Evolutionary conservation across 2,888 invertebrate genomes (phyloP).

Genomic region (Gymnosoma rotundatum): DNA sequence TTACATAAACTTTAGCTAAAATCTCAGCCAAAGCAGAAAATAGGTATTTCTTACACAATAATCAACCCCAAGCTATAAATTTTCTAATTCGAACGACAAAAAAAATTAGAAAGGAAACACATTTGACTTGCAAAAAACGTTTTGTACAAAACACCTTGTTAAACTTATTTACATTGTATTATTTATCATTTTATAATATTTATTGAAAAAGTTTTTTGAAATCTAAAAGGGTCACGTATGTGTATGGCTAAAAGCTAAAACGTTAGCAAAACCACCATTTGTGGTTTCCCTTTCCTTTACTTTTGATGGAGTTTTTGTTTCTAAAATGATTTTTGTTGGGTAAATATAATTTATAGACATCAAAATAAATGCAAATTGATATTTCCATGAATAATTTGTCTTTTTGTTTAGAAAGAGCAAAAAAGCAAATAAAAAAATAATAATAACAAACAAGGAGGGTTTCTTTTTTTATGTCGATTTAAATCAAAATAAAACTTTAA

Average conservation of each 20-base stretch:
- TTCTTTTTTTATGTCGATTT: slow-evolving; percentile 11
- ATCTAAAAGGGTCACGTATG: slow-evolving; percentile 3
- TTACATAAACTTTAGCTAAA: neutral
- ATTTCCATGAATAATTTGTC: slow-evolving; percentile 65
- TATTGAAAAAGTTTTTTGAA: slow-evolving; percentile 58
- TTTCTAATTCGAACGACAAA: slow-evolving; percentile 4
- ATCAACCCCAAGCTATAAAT: neutral
- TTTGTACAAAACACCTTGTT: slow-evolving; percentile 54
- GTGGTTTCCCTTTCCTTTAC: slow-evolving; percentile 26
- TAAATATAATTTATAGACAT: slow-evolving; percentile 66
- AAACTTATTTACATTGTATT: neutral
- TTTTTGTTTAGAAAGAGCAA: neutral
- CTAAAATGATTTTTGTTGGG: slow-evolving; percentile 28
- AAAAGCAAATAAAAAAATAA: neutral
- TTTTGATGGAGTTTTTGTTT: neutral
- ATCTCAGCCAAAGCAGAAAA: slow-evolving; percentile 22
- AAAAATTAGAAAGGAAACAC: slow-evolving; percentile 5
- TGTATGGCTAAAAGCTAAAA: neutral
- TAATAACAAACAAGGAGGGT: slow-evolving; percentile 1
- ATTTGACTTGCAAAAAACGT: slow-evolving; percentile 15
- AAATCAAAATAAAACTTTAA: slow-evolving; percentile 43
- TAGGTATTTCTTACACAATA: slow-evolving; percentile 24
- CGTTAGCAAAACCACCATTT: slow-evolving; percentile 27
- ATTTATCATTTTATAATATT: slow-evolving; percentile 56
- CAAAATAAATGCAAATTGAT: slow-evolving; percentile 66